Percentiles rank a stretch among this genome's conserved stretches.
These are phyloP conservation scores for Montipora capricornis DNA, from an alignment of 64 coral and sea anemone genomes.

Conservation along the genomic window DNA sequence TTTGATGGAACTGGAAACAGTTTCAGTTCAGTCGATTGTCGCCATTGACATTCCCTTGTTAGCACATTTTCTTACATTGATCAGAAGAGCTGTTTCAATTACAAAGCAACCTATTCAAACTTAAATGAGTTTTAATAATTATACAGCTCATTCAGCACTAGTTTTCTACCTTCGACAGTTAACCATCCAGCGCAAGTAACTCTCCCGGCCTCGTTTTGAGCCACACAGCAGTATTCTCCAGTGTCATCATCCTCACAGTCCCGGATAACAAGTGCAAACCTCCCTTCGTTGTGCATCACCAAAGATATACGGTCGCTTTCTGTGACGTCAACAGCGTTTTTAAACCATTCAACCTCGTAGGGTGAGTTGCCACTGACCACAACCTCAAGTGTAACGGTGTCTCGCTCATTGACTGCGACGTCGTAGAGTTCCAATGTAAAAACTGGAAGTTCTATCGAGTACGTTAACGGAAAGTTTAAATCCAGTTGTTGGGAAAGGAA, in stretches of 20 bases:
- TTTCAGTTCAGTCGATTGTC: neutral
- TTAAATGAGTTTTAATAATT: neutral
- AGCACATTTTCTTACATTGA: too few species aligned
- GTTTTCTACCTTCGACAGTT: slow-evolving; percentile 68
- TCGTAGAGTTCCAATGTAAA: slow-evolving; percentile 57
- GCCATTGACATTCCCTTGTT: too few species aligned
- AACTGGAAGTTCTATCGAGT: slow-evolving; percentile 48
- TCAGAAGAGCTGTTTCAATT: too few species aligned
- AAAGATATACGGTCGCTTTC: slow-evolving; percentile 55
- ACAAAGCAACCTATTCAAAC: neutral
- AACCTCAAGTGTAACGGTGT: slow-evolving; percentile 76
- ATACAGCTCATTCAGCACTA: too few species aligned
- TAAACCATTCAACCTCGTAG: slow-evolving; percentile 81
- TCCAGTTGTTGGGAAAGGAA: neutral
- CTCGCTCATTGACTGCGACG: slow-evolving; percentile 62
- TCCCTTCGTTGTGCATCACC: slow-evolving; percentile 42
- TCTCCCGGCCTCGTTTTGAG: slow-evolving; percentile 82
- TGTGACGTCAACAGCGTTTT: slow-evolving; percentile 70
- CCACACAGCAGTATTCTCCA: slow-evolving; percentile 95
- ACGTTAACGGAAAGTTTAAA: neutral
- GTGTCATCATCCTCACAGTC: slow-evolving; percentile 88
- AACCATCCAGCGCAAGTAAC: slow-evolving; percentile 81
- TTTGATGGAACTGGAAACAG: neutral
- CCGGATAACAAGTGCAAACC: slow-evolving; percentile 70
- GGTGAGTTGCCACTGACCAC: slow-evolving; percentile 45